Evolutionary conservation across 2,888 invertebrate genomes (phyloP).

Genomic region (Temnothorax ravouxi): DNA sequence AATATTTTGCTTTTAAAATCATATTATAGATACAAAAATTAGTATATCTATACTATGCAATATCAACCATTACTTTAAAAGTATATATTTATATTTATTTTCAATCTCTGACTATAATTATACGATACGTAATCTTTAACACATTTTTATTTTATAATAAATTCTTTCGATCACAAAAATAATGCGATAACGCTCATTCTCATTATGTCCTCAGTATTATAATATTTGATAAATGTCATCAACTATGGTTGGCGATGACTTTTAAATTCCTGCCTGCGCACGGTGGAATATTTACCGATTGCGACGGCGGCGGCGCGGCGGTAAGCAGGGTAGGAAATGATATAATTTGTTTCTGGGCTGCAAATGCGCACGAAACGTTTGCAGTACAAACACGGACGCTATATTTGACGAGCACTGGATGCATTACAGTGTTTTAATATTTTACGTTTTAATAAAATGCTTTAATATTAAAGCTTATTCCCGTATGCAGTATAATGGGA

Average conservation of each 20-base stretch:
- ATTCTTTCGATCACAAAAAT: background rate
- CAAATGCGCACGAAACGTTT: slow-evolving; percentile 54
- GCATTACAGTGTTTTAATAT: slow-evolving; percentile 61
- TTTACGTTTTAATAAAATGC: slow-evolving; percentile 60
- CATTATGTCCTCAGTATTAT: slow-evolving; percentile 10
- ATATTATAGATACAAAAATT: background rate
- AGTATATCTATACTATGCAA: background rate
- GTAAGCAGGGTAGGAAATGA: slow-evolving; percentile 52
- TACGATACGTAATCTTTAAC: background rate
- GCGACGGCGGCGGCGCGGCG: background rate
- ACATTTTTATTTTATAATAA: slow-evolving; percentile 5
- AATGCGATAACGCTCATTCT: background rate
- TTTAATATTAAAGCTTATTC: slow-evolving; percentile 59
- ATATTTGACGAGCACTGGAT: slow-evolving; percentile 58
- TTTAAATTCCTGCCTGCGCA: slow-evolving; percentile 27
- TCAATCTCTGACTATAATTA: background rate
- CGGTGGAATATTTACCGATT: slow-evolving; percentile 48
- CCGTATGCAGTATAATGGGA: slow-evolving; percentile 47
- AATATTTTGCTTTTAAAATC: background rate
- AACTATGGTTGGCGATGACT: slow-evolving; percentile 16
- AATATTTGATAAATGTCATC: slow-evolving; percentile 37
- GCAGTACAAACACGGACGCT: slow-evolving; percentile 55
- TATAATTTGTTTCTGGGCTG: slow-evolving; percentile 55
- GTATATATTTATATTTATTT: background rate
- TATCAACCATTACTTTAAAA: slow-evolving; percentile 6